Conservation (phyloP, 2,113 vertebrate genomes). For the Periophthalmus modestus region DNA sequence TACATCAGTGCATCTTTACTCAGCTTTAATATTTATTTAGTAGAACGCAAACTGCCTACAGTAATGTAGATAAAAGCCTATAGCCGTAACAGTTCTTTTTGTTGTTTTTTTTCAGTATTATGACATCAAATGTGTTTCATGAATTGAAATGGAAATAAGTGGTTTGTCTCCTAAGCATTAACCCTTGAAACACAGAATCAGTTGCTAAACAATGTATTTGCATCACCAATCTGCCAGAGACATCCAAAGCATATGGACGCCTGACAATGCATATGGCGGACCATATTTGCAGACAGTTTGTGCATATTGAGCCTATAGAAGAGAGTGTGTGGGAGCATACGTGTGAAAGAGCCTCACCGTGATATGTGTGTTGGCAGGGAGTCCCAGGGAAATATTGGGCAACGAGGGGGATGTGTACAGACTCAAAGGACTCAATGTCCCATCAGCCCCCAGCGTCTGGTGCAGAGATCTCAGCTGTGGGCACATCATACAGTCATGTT, state of each 20-base stretch:
- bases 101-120: no score
- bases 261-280: slow-evolving; percentile 7
- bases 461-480: slow-evolving; percentile 88
- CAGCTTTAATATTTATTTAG: no score
- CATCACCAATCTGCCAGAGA: background rate
- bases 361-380: slow-evolving; percentile 91
- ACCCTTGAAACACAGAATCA: no score
- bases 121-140: no score
- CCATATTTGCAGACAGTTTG: slow-evolving; percentile 4
- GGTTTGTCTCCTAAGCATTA: no score
- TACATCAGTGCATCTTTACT: no score
- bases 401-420: slow-evolving; percentile 95
- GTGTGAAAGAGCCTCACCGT: slow-evolving; percentile 66
- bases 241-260: background rate
- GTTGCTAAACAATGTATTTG: background rate
- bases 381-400: slow-evolving; percentile 95
- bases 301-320: background rate
- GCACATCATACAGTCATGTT: slow-evolving; percentile 19
- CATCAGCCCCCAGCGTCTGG: slow-evolving; percentile 85
- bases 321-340: background rate
- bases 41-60: no score
- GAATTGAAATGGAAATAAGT: no score
- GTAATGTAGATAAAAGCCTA: no score
- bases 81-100: no score
- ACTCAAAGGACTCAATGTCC: slow-evolving; percentile 85